Base-by-base conservation (phyloP, 2,113 vertebrate species). In the Hippocampus guttulatus region DNA sequence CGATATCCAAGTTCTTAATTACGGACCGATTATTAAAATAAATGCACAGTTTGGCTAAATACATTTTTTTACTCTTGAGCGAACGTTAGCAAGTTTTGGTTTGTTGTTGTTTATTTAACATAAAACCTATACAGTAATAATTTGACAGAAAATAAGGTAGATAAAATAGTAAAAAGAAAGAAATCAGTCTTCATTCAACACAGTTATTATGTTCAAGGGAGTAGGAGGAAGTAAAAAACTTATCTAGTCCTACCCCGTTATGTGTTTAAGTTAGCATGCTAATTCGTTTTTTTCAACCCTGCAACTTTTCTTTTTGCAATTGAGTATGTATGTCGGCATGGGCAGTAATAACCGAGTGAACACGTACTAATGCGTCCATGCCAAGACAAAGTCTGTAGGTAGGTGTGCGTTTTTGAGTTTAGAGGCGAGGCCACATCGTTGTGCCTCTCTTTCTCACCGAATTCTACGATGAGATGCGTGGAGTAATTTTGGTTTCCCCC, bases 401-500 rank as follows among this genome's bases (percentile, higher is more conserved):
- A 15, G 8, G 33, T 68, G 16, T 5, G 18, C 3, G 14, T 68
- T 3, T 67, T 16, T 1, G 30, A 15, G 18, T 20, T 14, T 21
- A 55, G 6, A 38, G 18, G 11, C 43, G 20, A 64, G 18, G 33
- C 21, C 61, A 38, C 38, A 33, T 40, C 27, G 51, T 54, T 30
- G 40, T 63, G 23, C 12, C 7, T 73, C 62, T 60, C 10, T 71
- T 51, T 51, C 57, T 69, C 47, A 77, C 88, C 77, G 82, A 85
- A 86, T 83, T 84, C 83, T 78, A 84, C 47, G 58, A 64, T 75
- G 74, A 14, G 65, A 63, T 16, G 57, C 66, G 33, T 38, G 0
- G 33, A 38, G 33, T 38, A 5, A 55, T 11, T 69, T 76, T 79
- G 75, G 73, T 75, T 70, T 51, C 62, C 65, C 43, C 30, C 23